A percentile compares a stretch with the other conserved stretches of the same genome.
Evolutionary conservation across 1,140 invertebrate genomes (phyloP).

Genomic region (Drosophila nebulosa): DNA sequence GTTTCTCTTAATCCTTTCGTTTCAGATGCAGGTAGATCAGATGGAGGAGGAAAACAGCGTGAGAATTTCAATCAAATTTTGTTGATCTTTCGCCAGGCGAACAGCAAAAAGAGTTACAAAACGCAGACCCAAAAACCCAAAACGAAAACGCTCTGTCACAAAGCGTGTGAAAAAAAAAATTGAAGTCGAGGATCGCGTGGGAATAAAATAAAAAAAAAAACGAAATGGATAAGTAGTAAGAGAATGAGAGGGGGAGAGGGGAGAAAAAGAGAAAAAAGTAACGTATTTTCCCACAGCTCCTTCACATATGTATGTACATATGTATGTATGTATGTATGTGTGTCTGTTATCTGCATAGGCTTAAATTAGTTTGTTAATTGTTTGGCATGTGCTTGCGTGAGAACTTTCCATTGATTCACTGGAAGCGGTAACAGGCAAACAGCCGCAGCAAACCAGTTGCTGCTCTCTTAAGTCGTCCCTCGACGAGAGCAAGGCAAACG

Average conservation of each 20-base stretch:
- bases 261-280: too few relatives aligned
- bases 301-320: conserved; percentile 14
- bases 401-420: conserved; percentile 41
- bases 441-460: conserved; percentile 14
- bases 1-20: conserved; percentile 34
- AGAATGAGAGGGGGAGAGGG: background rate
- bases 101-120: conserved; percentile 19
- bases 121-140: background rate
- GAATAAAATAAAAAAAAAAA: conserved; percentile 29
- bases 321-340: background rate
- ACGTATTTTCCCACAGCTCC: conserved; percentile 53
- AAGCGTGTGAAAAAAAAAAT: conserved; percentile 64
- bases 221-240: conserved; percentile 9
- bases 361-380: conserved; percentile 50
- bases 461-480: too few relatives aligned
- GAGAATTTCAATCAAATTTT: conserved; percentile 47
- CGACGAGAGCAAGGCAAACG: background rate
- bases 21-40: conserved; percentile 30
- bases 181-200: conserved; percentile 53
- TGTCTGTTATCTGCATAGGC: conserved; percentile 41
- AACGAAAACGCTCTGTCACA: background rate
- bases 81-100: conserved; percentile 51
- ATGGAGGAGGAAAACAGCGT: conserved; percentile 23
- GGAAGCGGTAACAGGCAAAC: conserved; percentile 44
- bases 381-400: conserved; percentile 52